Evolutionary conservation across 2,888 invertebrate species (phyloP), one percentile per base, ranked within the genome.

Genomic region (Lagria hirta): DNA sequence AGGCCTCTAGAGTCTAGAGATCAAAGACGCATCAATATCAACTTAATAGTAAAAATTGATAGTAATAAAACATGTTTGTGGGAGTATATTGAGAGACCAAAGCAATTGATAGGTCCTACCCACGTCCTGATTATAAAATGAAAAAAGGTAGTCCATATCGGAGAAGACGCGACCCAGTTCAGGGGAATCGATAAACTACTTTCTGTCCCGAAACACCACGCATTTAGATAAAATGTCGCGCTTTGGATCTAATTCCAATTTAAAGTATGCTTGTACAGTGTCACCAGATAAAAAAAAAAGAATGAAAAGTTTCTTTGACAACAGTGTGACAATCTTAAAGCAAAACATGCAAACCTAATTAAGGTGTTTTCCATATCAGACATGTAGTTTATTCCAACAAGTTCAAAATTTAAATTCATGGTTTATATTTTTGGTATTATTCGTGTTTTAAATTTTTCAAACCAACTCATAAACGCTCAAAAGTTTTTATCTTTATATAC

Each of bases 131-230:
- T 5, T 4, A 17, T 23, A 22, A 5, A 6, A 15, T 12, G 4
- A 14, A 14, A 36, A 26, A 36, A 34, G n/a, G 23, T 23, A 24
- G 13, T 17, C 36, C 36, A 36, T 36, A 26, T 36, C n/a, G 27
- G 15, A 21, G 28, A 27, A 37, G 14, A 37, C 28, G 15, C 22
- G 20, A 15, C 28, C 37, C 28, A 37, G 28, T 18, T 37, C 22
- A 28, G 14, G n/a, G 15, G 8, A 27, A 37, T 37, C 37, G 20
- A 37, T 36, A 27, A 27, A 26, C 15, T 26, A 4, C 27, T 36
- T 18, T 37, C 21, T 4, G 10, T 6, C 14, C 21, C 8, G 28
- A 27, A 28, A 27, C 22, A 37, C 26, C 26, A 37, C 21, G 14
- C 13, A 20, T 14, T 15, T 13, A 17, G 35, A 35, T 35, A 35